A percentile compares a stretch with the other conserved stretches of the same genome.
phyloP scores from a whole-genome alignment of 2,113 vertebrate species.

The Cinclus cinclus region DNA sequence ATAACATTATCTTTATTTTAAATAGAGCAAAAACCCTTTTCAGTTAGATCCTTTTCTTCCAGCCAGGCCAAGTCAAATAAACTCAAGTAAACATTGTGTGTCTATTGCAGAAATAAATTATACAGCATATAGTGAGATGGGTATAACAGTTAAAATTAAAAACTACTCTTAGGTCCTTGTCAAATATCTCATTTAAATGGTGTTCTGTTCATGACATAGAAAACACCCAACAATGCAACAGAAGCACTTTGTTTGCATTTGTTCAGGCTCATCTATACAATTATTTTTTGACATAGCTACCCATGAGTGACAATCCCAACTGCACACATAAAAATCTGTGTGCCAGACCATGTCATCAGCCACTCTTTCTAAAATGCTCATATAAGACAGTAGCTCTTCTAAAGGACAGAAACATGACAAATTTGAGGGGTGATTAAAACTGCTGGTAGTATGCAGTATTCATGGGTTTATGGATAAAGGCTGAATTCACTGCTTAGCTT shows the following conservation, averaged over 20 bases:
- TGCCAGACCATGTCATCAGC: not conserved
- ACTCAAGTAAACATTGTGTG: not conserved
- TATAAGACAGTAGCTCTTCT: not conserved
- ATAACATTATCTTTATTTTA: not conserved
- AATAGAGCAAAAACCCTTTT: fast-evolving
- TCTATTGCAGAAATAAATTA: not conserved
- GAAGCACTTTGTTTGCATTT: not conserved
- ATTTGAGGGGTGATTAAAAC: not conserved
- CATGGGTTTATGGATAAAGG: not conserved
- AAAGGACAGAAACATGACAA: not conserved
- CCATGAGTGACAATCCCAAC: not conserved
- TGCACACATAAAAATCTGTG: not conserved
- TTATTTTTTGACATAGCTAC: not conserved
- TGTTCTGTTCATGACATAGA: not conserved
- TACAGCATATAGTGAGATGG: not conserved
- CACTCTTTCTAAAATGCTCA: not conserved
- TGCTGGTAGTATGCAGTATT: not conserved
- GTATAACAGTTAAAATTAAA: not conserved
- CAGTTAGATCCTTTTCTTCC: not conserved
- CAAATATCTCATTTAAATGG: not conserved
- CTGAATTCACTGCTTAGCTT: not conserved
- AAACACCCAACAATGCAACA: not conserved
- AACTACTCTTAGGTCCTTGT: not conserved
- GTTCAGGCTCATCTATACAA: not conserved
- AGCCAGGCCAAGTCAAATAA: not conserved